Base-by-base conservation (phyloP, 2,113 vertebrate genomes). In the Oncorhynchus masou region DNA sequence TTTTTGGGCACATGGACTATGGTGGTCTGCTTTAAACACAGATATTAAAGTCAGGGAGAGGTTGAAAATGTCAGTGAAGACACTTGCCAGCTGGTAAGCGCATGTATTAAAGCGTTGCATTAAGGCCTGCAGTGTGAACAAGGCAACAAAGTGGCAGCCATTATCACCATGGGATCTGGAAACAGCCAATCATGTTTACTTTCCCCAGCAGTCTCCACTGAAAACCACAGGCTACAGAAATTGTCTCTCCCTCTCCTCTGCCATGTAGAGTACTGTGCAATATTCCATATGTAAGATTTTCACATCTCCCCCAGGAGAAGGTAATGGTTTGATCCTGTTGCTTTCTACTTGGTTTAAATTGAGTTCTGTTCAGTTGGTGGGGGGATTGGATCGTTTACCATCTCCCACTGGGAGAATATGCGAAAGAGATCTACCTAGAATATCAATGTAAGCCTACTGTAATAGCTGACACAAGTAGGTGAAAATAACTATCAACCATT, bases 101-200 rank as follows among this genome's bases (percentile, higher is more conserved):
- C 39, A 45, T 45, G 39, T 45, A 11, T 45, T 45, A 45, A 45
- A 45, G 8, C 2, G 8, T 0, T 45, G 39, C 39, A 45, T 45
- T 45, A 45, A 45, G 39, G 8, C 39, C 39, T 45, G 39, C 8
- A 45, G 39, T 9, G 39, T 45, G 39, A 45, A 45, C 39, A 45
- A 45, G 39, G 39, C 39, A 11, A n/a, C n/a, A 11, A 45, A 45
- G 8, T 45, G 8, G 39, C 39, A 45, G 8, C 39, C 39, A 45
- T 45, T 45, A 45, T 11, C 39, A 45, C 39, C 39, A 45, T 45
- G 39, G 67, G 76, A 68, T 87, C 71, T 70, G 25, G 24, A 29
- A 22, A 64, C 62, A 64, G 67, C 77, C 54, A 65, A n/a, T 64
- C 62, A 11, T 0, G 62, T 22, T 25, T n/a, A 64, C 22, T 64